Evolutionary conservation across 2,797 vertebrate species (phyloP).

Genomic region (Typhlichthys subterraneus): DNA sequence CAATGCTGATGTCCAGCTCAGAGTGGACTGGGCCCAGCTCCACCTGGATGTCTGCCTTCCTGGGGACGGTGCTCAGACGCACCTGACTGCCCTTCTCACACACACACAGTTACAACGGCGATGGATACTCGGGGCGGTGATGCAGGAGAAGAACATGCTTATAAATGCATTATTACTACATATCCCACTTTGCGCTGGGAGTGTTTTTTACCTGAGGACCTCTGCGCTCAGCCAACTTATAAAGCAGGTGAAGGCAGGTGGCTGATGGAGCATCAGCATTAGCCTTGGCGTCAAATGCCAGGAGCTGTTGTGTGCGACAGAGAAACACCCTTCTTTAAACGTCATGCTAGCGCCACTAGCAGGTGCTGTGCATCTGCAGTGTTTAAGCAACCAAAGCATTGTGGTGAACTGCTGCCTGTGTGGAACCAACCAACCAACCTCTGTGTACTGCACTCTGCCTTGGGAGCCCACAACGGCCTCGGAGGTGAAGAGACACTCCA

Average conservation of each 20-base stretch:
- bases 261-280: conserved; percentile 65
- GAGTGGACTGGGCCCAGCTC: conserved; percentile 85
- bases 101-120: not conserved
- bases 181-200: conserved; percentile 9
- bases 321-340: conserved; percentile 31
- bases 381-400: conserved; percentile 19
- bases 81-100: conserved; percentile 86
- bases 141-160: not conserved
- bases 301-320: conserved; percentile 81
- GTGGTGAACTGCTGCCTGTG: conserved; percentile 21
- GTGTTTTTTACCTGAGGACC: conserved; percentile 87
- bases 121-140: not conserved
- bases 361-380: conserved; percentile 7
- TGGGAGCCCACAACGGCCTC: conserved; percentile 82
- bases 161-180: conserved; percentile 2
- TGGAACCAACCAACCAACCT: conserved; percentile 84
- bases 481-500: conserved; percentile 94
- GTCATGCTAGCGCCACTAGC: conserved; percentile 15
- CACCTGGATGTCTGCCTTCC: conserved; percentile 92
- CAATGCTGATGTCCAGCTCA: conserved; percentile 96
- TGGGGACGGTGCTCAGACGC: conserved; percentile 90
- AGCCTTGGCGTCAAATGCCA: conserved; percentile 85
- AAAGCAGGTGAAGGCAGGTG: conserved; percentile 91
- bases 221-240: conserved; percentile 91
- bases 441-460: conserved; percentile 90